Evolutionary conservation across 2,113 vertebrate genomes (phyloP).

Genomic region (Cyanistes caeruleus): DNA sequence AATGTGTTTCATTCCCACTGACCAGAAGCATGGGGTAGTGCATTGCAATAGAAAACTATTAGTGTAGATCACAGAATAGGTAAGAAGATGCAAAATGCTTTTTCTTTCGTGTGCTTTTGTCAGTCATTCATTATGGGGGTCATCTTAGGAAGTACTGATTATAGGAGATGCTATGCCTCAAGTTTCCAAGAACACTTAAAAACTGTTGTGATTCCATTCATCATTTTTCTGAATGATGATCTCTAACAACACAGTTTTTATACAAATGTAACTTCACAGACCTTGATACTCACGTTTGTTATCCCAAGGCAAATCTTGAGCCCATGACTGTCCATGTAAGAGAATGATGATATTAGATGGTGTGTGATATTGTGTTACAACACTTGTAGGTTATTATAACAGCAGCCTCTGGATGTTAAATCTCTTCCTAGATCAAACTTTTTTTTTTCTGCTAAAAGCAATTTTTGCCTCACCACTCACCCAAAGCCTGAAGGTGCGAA

Average conservation of each 20-base stretch:
- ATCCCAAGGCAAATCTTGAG: fast-evolving
- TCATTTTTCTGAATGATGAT: neutral
- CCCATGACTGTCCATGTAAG: neutral
- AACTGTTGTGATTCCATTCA: neutral
- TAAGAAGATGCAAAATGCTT: neutral
- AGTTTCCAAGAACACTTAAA: neutral
- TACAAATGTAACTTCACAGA: neutral
- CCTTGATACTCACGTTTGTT: neutral
- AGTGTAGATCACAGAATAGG: neutral
- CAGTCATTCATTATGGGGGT: neutral
- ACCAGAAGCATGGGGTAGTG: neutral
- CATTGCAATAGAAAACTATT: neutral
- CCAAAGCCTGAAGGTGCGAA: neutral
- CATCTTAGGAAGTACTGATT: neutral
- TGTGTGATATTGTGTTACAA: neutral
- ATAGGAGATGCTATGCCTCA: neutral
- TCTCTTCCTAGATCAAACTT: neutral
- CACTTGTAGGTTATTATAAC: neutral
- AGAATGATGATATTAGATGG: neutral
- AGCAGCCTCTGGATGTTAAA: neutral
- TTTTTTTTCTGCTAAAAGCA: neutral
- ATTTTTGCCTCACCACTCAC: neutral
- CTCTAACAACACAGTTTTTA: neutral
- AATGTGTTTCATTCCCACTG: neutral
- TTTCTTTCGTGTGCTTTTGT: neutral